Conservation (phyloP, 2,113 vertebrate species). For the Pandion haliaetus region DNA sequence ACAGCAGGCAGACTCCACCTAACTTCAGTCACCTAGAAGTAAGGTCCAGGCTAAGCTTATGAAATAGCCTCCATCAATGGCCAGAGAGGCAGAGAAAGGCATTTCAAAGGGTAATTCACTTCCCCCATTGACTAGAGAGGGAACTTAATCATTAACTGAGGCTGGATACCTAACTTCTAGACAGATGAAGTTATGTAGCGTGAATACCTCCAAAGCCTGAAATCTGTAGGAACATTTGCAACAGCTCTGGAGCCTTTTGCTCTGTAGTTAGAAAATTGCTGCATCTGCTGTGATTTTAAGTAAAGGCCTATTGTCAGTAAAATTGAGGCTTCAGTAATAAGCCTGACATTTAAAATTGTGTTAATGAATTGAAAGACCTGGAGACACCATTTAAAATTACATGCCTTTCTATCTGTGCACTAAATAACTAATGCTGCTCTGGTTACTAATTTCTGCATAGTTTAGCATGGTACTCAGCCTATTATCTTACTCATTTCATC, state of each 20-base stretch:
- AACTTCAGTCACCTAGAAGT: background rate
- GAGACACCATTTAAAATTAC: background rate
- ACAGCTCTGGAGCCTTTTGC: background rate
- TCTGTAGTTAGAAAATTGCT: background rate
- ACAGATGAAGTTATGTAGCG: background rate
- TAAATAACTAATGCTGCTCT: background rate
- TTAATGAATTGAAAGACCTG: constrained; percentile 7
- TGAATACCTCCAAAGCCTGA: background rate
- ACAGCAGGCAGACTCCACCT: background rate
- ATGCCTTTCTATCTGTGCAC: background rate
- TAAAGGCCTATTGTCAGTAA: background rate
- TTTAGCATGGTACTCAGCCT: background rate
- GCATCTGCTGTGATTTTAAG: background rate
- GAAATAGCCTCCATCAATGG: background rate
- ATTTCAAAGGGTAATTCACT: background rate
- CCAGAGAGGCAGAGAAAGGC: background rate
- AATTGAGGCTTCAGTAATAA: constrained; percentile 13
- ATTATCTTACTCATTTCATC: background rate
- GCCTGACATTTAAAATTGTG: constrained; percentile 24
- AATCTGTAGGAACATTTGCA: background rate
- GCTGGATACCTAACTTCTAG: background rate
- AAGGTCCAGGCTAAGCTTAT: background rate
- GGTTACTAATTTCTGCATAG: background rate
- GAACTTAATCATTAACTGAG: background rate
- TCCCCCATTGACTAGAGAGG: background rate